Conservation (phyloP, 2,888 invertebrate genomes). For the Temnothorax ravouxi region DNA sequence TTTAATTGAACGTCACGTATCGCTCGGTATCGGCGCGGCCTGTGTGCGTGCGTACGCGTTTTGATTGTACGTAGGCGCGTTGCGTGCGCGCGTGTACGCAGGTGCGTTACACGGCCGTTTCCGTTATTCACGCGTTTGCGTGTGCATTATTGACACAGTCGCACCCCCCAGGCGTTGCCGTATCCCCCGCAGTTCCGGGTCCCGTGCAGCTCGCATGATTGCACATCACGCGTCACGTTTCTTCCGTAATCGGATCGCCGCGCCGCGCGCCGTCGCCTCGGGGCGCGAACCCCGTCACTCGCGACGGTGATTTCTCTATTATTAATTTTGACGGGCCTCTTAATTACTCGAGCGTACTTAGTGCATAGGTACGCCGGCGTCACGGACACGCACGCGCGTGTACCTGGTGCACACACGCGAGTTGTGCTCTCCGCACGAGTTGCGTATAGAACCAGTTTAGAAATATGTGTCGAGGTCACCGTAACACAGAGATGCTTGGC, state of each 20-base stretch:
- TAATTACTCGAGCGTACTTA: slow-evolving; percentile 5
- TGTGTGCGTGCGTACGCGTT: neutral
- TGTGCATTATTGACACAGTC: neutral
- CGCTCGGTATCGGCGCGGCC: slow-evolving; percentile 60
- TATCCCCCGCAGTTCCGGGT: neutral
- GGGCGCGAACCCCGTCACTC: neutral
- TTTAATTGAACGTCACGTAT: slow-evolving; percentile 81
- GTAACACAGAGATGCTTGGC: slow-evolving; percentile 8
- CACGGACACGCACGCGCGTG: neutral
- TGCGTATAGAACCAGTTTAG: slow-evolving; percentile 33
- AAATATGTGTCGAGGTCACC: slow-evolving; percentile 31
- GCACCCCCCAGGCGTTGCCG: neutral
- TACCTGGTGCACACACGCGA: neutral
- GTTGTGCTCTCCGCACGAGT: neutral
- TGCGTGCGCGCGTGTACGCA: neutral
- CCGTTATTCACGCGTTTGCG: neutral
- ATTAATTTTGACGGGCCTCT: slow-evolving; percentile 33
- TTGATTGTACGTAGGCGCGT: neutral
- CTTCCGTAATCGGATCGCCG: slow-evolving; percentile 25
- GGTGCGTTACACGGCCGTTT: neutral
- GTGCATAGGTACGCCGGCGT: neutral
- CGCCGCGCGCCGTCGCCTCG: neutral
- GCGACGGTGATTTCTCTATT: neutral
- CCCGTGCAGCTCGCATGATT: neutral
- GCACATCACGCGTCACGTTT: slow-evolving; percentile 20